phyloP scores from a whole-genome alignment of 2,888 invertebrate genomes.

The Cynaeus angustus region DNA sequence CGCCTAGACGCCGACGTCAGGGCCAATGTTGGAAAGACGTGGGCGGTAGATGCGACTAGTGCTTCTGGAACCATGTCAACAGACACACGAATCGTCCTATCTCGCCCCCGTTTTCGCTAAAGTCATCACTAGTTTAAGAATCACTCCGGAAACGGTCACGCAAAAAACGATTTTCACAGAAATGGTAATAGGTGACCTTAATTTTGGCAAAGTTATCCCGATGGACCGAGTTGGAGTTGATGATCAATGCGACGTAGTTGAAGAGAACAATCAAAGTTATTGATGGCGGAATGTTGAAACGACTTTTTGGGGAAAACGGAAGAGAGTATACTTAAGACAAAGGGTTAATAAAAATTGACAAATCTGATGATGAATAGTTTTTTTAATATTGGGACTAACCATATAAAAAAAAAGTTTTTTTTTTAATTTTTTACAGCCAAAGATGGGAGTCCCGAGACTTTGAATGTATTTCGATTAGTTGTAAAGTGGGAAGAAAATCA shows the following conservation, averaged over 20 bases:
- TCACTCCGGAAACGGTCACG: slow-evolving; percentile 1
- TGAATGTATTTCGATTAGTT: background rate
- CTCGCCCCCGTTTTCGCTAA: slow-evolving; percentile 14
- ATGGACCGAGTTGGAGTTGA: too few species aligned
- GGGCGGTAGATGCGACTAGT: slow-evolving; percentile 46
- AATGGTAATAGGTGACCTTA: background rate
- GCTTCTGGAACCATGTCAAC: slow-evolving; percentile 44
- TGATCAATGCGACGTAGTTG: too few species aligned
- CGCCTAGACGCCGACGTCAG: slow-evolving; percentile 53
- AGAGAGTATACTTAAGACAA: too few species aligned
- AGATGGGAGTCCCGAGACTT: background rate
- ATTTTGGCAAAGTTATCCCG: too few species aligned
- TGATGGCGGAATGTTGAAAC: too few species aligned
- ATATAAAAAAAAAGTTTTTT: too few species aligned
- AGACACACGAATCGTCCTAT: slow-evolving; percentile 32
- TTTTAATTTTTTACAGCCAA: too few species aligned
- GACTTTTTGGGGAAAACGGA: too few species aligned
- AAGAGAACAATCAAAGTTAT: too few species aligned
- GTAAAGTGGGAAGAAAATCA: slow-evolving; percentile 32
- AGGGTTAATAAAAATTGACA: too few species aligned
- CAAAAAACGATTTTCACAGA: slow-evolving; percentile 1
- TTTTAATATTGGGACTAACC: too few species aligned
- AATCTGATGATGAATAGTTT: too few species aligned
- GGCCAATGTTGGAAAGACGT: slow-evolving; percentile 50
- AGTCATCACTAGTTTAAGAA: background rate